Percentiles rank a stretch among this genome's conserved stretches.
phyloP scores from a whole-genome alignment of 2,797 vertebrate genomes.

The Bovichtus variegatus region DNA sequence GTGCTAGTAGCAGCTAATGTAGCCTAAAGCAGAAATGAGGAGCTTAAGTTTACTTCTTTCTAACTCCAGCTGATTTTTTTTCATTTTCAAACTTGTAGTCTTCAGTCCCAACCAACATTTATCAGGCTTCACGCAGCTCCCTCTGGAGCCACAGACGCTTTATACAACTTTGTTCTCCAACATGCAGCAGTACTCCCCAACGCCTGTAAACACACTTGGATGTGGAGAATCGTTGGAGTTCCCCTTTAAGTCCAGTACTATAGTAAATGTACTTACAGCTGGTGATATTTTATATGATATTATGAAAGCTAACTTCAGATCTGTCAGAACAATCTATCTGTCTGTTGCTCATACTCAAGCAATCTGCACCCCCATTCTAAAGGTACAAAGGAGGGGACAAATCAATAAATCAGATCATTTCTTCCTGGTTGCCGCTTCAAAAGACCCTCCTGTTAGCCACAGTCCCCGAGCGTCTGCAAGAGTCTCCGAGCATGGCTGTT shows the following conservation, averaged over 20 bases:
- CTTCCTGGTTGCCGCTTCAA: constrained; percentile 38
- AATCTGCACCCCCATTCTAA: constrained; percentile 13
- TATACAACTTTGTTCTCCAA: no score
- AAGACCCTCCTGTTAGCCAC: constrained; percentile 49
- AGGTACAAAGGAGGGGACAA: constrained; percentile 43
- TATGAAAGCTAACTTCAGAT: background rate
- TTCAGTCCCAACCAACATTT: no score
- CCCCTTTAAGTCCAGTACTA: background rate
- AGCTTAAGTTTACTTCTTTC: no score
- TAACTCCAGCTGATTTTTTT: no score
- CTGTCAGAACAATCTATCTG: constrained; percentile 6
- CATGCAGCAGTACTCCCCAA: no score
- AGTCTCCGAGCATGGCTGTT: constrained; percentile 52
- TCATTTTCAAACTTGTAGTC: no score
- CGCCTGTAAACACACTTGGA: no score
- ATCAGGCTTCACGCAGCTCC: no score
- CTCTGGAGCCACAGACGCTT: no score
- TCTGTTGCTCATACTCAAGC: background rate
- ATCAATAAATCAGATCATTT: constrained; percentile 65
- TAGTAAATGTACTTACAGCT: background rate
- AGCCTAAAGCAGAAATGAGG: no score
- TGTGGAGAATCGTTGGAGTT: background rate
- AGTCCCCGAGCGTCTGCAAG: constrained; percentile 58
- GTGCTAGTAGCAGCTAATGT: no score
- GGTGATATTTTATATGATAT: background rate